phyloP scores from a whole-genome alignment of 1,140 invertebrate genomes.

The Aphelenchoides fujianensis region DNA sequence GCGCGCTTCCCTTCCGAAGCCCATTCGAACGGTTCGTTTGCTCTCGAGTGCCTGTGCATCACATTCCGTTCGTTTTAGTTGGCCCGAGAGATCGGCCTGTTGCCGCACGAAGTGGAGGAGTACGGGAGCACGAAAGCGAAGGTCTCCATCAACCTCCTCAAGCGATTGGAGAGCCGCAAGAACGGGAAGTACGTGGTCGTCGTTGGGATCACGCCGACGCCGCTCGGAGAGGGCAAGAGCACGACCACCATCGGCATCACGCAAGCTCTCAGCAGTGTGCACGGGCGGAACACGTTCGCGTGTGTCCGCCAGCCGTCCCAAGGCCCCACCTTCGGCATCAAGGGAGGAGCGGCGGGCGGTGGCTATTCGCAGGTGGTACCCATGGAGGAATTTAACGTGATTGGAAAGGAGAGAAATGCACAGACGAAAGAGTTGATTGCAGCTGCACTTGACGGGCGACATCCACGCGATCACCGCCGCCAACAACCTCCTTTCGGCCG shows the following conservation, averaged over 20 bases:
- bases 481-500: slow-evolving; percentile 88
- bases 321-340: slow-evolving; percentile 94
- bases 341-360: slow-evolving; percentile 84
- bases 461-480: slow-evolving; percentile 96
- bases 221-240: slow-evolving; percentile 91
- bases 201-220: slow-evolving; percentile 90
- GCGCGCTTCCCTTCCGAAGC: slow-evolving; percentile 53
- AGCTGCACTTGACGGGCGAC: slow-evolving; percentile 91
- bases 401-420: too few species aligned
- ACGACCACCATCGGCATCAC: slow-evolving; percentile 89
- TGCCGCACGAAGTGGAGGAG: slow-evolving; percentile 75
- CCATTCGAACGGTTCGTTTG: slow-evolving; percentile 46
- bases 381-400: slow-evolving; percentile 96
- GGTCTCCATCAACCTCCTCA: slow-evolving; percentile 77
- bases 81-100: slow-evolving; percentile 80
- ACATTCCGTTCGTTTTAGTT: slow-evolving; percentile 63
- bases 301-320: slow-evolving; percentile 96
- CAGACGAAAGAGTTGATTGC: neutral
- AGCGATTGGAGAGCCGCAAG: slow-evolving; percentile 71
- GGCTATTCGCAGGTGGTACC: slow-evolving; percentile 90
- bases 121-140: slow-evolving; percentile 95
- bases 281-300: slow-evolving; percentile 81
- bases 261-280: slow-evolving; percentile 83
- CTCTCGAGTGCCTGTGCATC: neutral
- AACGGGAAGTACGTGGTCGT: slow-evolving; percentile 92